Conservation (phyloP, 2,797 vertebrate genomes). For the Darevskia nairensis region DNA sequence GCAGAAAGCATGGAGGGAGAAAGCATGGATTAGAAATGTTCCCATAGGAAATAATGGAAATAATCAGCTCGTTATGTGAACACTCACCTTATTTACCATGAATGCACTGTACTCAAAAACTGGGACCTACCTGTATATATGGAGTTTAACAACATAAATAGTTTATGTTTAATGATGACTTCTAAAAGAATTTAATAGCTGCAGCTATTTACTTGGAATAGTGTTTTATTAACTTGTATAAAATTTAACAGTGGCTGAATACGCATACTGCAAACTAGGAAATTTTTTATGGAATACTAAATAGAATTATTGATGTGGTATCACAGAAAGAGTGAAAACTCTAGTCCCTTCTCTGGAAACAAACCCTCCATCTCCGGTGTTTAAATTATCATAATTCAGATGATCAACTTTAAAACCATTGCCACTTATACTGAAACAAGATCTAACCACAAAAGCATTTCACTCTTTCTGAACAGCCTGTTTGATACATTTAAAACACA, state of each 20-base stretch:
- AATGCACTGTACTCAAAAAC: too few species aligned
- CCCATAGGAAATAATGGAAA: background rate
- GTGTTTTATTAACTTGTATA: background rate
- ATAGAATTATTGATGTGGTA: background rate
- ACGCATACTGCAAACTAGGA: background rate
- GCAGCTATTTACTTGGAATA: background rate
- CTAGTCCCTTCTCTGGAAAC: rapidly evolving
- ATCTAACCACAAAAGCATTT: background rate
- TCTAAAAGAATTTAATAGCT: background rate
- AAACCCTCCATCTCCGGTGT: background rate
- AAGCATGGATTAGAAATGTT: background rate
- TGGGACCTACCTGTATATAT: too few species aligned
- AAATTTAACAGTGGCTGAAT: background rate
- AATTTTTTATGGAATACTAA: background rate
- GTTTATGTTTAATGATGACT: background rate
- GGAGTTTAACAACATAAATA: background rate
- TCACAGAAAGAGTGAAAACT: background rate
- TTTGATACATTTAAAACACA: background rate
- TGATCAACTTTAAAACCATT: rapidly evolving
- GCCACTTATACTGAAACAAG: background rate
- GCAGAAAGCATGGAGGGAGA: background rate
- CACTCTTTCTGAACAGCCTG: background rate
- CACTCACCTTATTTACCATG: too few species aligned
- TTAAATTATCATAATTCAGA: background rate
- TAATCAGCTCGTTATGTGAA: too few species aligned